Evolutionary conservation across 1,140 invertebrate genomes (phyloP).

Genomic region (Drosophila pseudoobscura): DNA sequence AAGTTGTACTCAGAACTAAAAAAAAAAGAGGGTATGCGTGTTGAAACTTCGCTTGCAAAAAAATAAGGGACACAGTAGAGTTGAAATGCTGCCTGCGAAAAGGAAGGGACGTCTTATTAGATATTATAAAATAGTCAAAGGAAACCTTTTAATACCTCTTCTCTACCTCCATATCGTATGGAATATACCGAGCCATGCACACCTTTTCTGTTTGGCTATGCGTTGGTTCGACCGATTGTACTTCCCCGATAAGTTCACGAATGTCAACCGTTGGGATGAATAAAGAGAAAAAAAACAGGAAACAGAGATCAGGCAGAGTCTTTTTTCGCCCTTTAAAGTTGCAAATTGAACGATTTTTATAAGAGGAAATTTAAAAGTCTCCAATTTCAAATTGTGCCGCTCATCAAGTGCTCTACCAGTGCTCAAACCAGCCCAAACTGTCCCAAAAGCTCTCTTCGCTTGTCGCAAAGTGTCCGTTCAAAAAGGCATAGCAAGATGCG

Average conservation of each 20-base stretch:
- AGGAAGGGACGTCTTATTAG: too few species aligned
- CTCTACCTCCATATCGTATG: too few species aligned
- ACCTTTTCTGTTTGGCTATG: too few species aligned
- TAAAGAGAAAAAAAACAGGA: neutral
- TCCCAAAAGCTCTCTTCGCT: constrained; percentile 63
- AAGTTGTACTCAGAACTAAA: too few species aligned
- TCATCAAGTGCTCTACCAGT: constrained; percentile 60
- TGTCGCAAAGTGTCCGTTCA: constrained; percentile 55
- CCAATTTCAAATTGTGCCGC: constrained; percentile 81
- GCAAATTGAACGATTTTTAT: constrained; percentile 82
- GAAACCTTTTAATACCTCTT: too few species aligned
- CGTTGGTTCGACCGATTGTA: too few species aligned
- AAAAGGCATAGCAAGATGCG: constrained; percentile 19
- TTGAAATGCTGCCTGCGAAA: too few species aligned
- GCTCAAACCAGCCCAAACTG: constrained; percentile 6
- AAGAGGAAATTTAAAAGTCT: constrained; percentile 83
- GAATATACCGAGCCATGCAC: too few species aligned
- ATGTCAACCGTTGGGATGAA: constrained; percentile 39
- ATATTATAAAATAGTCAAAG: too few species aligned
- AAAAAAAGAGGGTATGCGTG: too few species aligned
- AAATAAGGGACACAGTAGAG: too few species aligned
- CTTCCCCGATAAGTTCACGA: constrained; percentile 12
- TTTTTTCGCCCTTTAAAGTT: constrained; percentile 70
- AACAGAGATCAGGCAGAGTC: neutral
- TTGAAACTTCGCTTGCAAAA: too few species aligned